Conservation (phyloP, 2,888 invertebrate genomes). For the Salticus scenicus region DNA sequence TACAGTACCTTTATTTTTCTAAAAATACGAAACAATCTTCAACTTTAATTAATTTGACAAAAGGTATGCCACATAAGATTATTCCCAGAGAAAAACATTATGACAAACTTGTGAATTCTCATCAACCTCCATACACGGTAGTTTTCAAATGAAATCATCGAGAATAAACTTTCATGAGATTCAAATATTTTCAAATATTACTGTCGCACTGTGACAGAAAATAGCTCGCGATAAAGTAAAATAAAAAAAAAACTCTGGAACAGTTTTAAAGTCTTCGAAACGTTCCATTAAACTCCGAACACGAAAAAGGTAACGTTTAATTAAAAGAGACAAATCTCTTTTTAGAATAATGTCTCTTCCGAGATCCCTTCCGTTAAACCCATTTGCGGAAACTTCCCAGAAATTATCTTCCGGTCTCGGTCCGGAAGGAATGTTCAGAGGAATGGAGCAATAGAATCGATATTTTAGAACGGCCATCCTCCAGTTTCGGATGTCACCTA, state of each 20-base stretch:
- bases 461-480: constrained; percentile 33
- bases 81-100: too few relatives aligned
- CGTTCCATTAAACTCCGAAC: constrained; percentile 24
- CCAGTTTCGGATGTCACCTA: constrained; percentile 50
- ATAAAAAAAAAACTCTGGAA: not conserved
- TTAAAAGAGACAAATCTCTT: constrained; percentile 62
- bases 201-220: not conserved
- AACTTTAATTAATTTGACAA: too few relatives aligned
- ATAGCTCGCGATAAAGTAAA: not conserved
- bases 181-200: constrained; percentile 7
- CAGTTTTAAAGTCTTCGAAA: constrained; percentile 15
- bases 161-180: not conserved
- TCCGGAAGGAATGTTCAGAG: constrained; percentile 37
- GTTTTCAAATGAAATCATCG: not conserved
- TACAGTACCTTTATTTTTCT: too few relatives aligned
- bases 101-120: too few relatives aligned
- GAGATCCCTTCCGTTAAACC: constrained; percentile 42
- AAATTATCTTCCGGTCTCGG: constrained; percentile 51
- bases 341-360: constrained; percentile 50
- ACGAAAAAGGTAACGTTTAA: constrained; percentile 46
- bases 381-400: constrained; percentile 48
- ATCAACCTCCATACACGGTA: too few relatives aligned
- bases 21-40: too few relatives aligned
- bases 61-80: too few relatives aligned
- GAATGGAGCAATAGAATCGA: constrained; percentile 45